Evolutionary conservation across 2,113 vertebrate genomes (phyloP), one percentile per base, ranked within the genome.

Genomic region (Halcyon malimbica): DNA sequence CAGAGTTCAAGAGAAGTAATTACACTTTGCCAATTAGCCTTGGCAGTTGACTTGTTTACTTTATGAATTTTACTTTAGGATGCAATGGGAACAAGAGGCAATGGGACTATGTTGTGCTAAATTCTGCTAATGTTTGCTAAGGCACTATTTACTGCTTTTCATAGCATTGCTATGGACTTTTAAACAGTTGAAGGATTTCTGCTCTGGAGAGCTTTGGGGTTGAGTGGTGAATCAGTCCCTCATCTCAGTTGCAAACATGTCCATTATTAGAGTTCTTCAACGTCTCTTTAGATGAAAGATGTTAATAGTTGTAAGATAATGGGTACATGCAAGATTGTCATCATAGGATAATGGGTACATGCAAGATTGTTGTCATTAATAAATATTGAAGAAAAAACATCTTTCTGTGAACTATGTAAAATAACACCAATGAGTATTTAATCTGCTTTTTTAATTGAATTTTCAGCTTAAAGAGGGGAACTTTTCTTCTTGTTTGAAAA

Each of bases 401-500:
- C 65, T 69, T 35, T 88, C 81, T 89, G 63, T 93, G 80, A 96
- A 90, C 9, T 21, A 95, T 95, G 42, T 78, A 89, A 89, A 71
- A 76, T 87, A 96, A 46, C 92, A 97, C 89, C 94, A 96, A 94
- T 96, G 94, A 96, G 85, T 97, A 96, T 96, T 96, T 96, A 96
- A 95, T 94, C 83, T 96, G 90, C 80, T 92, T 95, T 95, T 94
- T 92, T 76, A 96, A 97, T 93, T 92, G 92, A 96, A 96, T 93
- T 96, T 96, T 96, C 79, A 96, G 35, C 50, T 94, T 97, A 97
- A 95, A 95, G 74, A 91, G 83, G 74, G 91, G 67, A 94, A 96
- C 96, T 96, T 97, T 87, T 96, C 78, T 94, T 93, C 96, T 96
- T 96, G 91, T 94, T 96, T 92, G 94, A 95, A 97, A 97, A 96